Conservation (phyloP, 2,888 invertebrate genomes). For the Zootermopsis nevadensis region DNA sequence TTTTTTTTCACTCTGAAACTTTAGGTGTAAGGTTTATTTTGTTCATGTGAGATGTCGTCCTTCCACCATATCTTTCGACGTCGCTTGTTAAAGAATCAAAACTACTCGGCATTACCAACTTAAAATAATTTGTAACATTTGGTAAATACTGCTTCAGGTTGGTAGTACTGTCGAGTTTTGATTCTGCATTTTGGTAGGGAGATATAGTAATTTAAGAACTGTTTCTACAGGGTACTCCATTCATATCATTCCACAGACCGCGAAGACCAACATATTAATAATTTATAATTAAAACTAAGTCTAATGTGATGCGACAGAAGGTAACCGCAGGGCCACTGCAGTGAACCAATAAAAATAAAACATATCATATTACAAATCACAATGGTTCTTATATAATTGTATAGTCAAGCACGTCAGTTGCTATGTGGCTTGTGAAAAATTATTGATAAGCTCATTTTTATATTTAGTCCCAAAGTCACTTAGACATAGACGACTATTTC, state of each 20-base stretch:
- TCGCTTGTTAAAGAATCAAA: neutral
- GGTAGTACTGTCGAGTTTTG: too few relatives aligned
- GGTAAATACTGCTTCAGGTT: too few relatives aligned
- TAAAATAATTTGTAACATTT: too few relatives aligned
- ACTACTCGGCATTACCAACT: too few relatives aligned
- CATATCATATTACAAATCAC: slow-evolving; percentile 47
- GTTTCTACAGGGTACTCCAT: slow-evolving; percentile 28
- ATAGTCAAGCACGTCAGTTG: slow-evolving; percentile 23
- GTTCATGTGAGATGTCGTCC: too few relatives aligned
- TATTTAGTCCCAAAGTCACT: slow-evolving; percentile 47
- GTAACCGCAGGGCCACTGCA: slow-evolving; percentile 12
- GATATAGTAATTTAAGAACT: neutral
- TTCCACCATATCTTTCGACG: neutral
- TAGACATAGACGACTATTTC: slow-evolving; percentile 48
- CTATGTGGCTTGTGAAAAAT: slow-evolving; percentile 42
- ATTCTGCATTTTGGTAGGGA: too few relatives aligned
- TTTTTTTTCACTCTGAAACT: too few relatives aligned
- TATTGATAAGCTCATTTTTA: slow-evolving; percentile 50
- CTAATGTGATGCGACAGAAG: neutral
- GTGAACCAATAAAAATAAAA: slow-evolving; percentile 33
- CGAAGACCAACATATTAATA: neutral
- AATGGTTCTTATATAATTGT: slow-evolving; percentile 23
- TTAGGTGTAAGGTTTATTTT: too few relatives aligned
- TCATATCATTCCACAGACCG: slow-evolving; percentile 1
- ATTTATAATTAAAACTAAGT: neutral